Evolutionary conservation across 2,113 vertebrate species (phyloP).

Genomic region (Origma solitaria): DNA sequence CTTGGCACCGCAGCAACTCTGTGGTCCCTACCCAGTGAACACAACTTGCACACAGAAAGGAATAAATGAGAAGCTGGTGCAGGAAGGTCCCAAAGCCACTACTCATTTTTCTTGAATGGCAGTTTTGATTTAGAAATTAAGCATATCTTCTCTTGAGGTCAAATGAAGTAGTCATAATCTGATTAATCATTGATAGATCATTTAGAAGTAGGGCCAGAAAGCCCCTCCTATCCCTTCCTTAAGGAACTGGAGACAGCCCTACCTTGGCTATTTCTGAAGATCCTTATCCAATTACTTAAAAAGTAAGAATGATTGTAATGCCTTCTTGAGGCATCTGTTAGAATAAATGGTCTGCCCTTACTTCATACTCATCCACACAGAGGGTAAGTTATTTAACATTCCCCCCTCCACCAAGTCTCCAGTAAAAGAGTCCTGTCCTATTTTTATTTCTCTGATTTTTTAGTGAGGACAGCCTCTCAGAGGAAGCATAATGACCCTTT

Average conservation of each 20-base stretch:
- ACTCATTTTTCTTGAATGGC: background rate
- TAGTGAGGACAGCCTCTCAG: background rate
- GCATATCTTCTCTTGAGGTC: background rate
- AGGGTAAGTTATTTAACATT: background rate
- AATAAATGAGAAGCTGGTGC: background rate
- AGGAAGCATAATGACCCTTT: background rate
- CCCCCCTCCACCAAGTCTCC: too few species aligned
- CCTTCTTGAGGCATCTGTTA: background rate
- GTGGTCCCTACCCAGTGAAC: background rate
- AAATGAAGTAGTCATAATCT: background rate
- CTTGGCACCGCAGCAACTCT: background rate
- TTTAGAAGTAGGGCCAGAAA: background rate
- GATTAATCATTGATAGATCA: background rate
- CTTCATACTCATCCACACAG: background rate
- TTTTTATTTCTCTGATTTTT: background rate
- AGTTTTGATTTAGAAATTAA: slow-evolving; percentile 25
- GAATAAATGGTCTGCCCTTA: background rate
- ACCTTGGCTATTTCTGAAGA: background rate
- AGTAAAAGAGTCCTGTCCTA: background rate
- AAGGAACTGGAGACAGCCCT: background rate
- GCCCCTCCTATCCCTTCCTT: background rate
- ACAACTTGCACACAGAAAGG: background rate
- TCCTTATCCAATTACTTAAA: background rate
- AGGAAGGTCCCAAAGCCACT: background rate
- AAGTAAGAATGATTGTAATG: background rate